Evolutionary conservation across 2,888 invertebrate species (phyloP).

Genomic region (Idaea dimidiata): DNA sequence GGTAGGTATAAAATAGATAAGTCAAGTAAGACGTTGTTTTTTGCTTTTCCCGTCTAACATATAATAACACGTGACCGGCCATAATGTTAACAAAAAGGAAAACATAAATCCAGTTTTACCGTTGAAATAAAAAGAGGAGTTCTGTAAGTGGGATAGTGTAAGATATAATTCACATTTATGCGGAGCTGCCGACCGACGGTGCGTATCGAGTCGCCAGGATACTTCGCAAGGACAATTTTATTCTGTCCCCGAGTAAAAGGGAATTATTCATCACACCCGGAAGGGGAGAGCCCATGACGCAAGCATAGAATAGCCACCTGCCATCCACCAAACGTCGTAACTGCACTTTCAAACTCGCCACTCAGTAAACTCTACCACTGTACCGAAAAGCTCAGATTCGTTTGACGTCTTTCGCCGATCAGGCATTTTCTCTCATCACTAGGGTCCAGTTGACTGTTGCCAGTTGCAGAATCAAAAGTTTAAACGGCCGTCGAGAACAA

Average conservation of each 20-base stretch:
- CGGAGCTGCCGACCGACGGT: constrained; percentile 57
- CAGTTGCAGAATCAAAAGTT: constrained; percentile 81
- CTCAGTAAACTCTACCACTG: constrained; percentile 27
- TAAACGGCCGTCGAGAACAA: constrained; percentile 79
- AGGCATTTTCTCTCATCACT: constrained; percentile 55
- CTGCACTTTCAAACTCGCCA: constrained; percentile 19
- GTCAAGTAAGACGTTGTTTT: constrained; percentile 2
- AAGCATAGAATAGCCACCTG: constrained; percentile 75
- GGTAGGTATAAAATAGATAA: not conserved
- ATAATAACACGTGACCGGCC: constrained; percentile 42
- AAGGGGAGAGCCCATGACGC: constrained; percentile 80
- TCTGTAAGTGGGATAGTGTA: constrained; percentile 72
- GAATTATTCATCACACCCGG: constrained; percentile 82
- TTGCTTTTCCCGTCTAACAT: not conserved
- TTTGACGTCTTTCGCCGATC: constrained; percentile 6
- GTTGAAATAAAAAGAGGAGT: constrained; percentile 73
- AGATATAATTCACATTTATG: constrained; percentile 78
- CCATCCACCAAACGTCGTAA: constrained; percentile 45
- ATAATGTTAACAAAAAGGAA: constrained; percentile 58
- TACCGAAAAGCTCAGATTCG: constrained; percentile 35
- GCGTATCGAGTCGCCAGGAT: constrained; percentile 76
- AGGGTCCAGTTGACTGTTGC: constrained; percentile 79
- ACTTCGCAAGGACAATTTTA: constrained; percentile 75
- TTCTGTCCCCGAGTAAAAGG: constrained; percentile 74
- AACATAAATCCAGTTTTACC: constrained; percentile 67